phyloP scores from a whole-genome alignment of 2,888 invertebrate species.

The Lasioglossum lativentre region DNA sequence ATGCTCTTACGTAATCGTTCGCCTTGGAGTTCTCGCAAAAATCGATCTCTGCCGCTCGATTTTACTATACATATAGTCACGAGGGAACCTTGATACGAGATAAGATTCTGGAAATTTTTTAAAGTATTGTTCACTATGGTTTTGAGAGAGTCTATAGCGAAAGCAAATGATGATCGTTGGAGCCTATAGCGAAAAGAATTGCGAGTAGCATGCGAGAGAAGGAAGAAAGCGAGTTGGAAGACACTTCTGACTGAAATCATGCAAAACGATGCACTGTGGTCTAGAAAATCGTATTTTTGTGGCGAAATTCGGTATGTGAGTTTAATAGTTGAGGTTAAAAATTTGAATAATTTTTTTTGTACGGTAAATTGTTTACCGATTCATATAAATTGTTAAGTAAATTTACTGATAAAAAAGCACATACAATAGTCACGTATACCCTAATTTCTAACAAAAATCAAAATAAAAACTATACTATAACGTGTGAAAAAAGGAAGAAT shows the following conservation, averaged over 20 bases:
- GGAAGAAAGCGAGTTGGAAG: conserved; percentile 22
- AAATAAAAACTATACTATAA: not conserved
- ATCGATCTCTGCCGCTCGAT: not conserved
- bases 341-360: no score
- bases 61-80: not conserved
- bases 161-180: not conserved
- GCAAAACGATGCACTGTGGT: conserved; percentile 4
- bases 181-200: not conserved
- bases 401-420: no score
- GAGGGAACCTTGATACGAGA: not conserved
- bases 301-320: not conserved
- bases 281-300: not conserved
- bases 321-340: not conserved
- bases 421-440: no score
- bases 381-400: no score
- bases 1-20: not conserved
- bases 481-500: not conserved
- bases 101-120: not conserved
- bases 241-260: conserved; percentile 18
- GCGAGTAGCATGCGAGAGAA: conserved; percentile 21
- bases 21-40: not conserved
- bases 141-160: not conserved
- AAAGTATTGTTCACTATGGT: not conserved
- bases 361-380: not conserved
- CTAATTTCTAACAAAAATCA: no score